Base-by-base conservation (phyloP, 2,888 invertebrate genomes). In the Thereva nobilitata region DNA sequence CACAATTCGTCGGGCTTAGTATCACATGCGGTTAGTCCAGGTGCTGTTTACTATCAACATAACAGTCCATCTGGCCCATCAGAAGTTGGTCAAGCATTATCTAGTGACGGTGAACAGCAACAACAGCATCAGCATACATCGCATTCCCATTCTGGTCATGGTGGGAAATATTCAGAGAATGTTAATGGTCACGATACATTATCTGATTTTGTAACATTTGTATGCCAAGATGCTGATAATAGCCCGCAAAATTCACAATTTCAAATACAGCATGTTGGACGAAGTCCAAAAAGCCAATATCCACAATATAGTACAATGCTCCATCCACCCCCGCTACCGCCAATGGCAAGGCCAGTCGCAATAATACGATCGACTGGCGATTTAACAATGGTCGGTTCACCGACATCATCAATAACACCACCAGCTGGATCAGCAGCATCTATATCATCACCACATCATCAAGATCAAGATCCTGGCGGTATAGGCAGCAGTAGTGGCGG, bases 271-370 rank as follows among this genome's bases (percentile, higher is more conserved):
- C 75, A 75, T 56, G 70, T 70, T 5, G 72, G 71, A 75, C 83
- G 90, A 73, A 89, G 88, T 82, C 88, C 89, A 38, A 89, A 89
- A 79, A 57, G 67, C 54, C 92, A 93, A 76, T 95, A 93, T 83
- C 93, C 94, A 82, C 89, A 89, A 73, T 78, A 84, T 76, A 93
- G 92, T 77, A 90, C 94, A 64, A 96, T 97, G 92, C 85, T 97
- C 77, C 96, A 96, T 5, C 96, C 96, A 37, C 94, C 95, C 6
- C 96, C 96, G 3, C 87, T 96, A 41, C 95, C 96, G 2, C 96
- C 96, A 12, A 95, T 97, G 93, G 96, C 97, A 3, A 85, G 97
- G 71, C 97, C 97, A 0, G 97, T 97, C 38, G 95, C 97, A 70
- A 95, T 97, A 76, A 94, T 97, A 76, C 87, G 95, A 74, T 95